Percentiles rank a stretch among this genome's conserved stretches.
These are phyloP conservation scores for Onychostruthus taczanowskii DNA, from an alignment of 2,113 vertebrate species.

Conservation along the genomic window DNA sequence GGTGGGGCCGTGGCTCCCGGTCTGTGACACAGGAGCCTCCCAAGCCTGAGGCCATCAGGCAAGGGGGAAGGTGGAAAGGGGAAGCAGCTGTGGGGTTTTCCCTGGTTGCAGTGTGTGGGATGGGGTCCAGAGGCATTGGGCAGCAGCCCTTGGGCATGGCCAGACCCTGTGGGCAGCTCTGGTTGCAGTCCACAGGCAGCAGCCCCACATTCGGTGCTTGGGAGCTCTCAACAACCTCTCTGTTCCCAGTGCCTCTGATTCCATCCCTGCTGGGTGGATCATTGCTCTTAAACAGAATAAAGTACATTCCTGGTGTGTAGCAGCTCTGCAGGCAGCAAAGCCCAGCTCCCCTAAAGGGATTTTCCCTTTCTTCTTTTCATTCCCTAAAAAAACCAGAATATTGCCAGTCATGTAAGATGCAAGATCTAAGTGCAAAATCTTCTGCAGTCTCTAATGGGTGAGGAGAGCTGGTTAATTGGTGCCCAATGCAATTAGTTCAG, in stretches of 20 bases:
- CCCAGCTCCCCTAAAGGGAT: background rate
- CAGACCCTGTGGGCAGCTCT: background rate
- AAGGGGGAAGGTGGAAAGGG: constrained; percentile 1
- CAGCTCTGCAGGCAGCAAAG: background rate
- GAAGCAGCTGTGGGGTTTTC: constrained; percentile 7
- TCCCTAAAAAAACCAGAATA: background rate
- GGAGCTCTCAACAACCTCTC: background rate
- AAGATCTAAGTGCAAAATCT: background rate
- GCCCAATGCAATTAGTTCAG: background rate
- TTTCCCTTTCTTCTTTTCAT: constrained; percentile 12
- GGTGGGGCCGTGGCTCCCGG: background rate
- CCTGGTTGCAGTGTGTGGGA: background rate
- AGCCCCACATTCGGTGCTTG: rapidly evolving
- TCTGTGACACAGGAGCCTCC: rapidly evolving
- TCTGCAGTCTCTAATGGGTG: background rate
- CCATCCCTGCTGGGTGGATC: background rate
- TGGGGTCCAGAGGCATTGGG: rapidly evolving
- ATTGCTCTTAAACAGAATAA: background rate
- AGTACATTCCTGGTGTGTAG: background rate
- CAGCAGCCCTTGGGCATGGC: background rate
- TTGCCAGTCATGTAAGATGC: background rate
- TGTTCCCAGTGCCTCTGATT: background rate
- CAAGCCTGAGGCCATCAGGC: rapidly evolving
- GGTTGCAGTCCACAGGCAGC: rapidly evolving
- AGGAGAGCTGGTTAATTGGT: background rate